Evolutionary conservation across 2,888 invertebrate species (phyloP).

Genomic region (Trachelus tabidus): DNA sequence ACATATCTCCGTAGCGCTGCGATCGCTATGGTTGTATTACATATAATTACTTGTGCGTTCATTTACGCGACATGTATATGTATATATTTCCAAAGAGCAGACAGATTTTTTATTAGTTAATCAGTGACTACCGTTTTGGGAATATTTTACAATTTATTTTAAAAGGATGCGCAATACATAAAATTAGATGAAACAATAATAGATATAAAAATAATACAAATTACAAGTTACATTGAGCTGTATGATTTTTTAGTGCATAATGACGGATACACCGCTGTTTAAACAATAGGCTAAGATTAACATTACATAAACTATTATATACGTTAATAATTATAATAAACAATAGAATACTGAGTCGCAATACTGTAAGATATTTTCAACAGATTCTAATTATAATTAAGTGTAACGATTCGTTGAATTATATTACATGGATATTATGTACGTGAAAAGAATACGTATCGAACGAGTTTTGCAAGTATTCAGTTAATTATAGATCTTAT

Average conservation of each 20-base stretch:
- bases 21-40: background rate
- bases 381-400: background rate
- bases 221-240: background rate
- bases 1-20: background rate
- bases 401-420: background rate
- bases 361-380: background rate
- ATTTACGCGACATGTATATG: constrained; percentile 13
- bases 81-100: background rate
- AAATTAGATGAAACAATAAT: background rate
- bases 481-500: background rate
- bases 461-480: constrained; percentile 10
- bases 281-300: background rate
- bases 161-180: background rate
- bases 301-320: background rate
- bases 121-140: background rate
- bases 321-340: background rate
- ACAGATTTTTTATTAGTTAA: background rate
- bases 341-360: background rate
- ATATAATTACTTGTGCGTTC: background rate
- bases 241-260: background rate
- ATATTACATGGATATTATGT: background rate
- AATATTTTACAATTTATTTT: background rate
- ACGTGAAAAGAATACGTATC: constrained; percentile 9
- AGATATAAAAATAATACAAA: background rate
- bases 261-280: background rate